Percentiles rank a stretch among this genome's conserved stretches.
Evolutionary conservation across 2,797 vertebrate genomes (phyloP).

Genomic region (Malacoctenus gilli): DNA sequence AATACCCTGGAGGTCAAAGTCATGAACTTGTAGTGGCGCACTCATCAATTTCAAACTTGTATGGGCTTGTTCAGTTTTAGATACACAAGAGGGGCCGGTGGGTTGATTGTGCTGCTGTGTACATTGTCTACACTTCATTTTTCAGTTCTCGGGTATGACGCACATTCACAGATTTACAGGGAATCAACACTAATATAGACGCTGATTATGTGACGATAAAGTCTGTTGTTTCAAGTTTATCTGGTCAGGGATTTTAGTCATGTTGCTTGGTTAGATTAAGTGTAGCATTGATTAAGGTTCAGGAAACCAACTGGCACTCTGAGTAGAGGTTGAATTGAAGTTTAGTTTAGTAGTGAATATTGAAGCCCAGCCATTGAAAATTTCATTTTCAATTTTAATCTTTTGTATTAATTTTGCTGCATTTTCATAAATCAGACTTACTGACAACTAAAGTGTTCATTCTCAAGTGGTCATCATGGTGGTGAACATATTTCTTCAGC

Average conservation of each 20-base stretch:
- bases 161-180: conserved; percentile 5
- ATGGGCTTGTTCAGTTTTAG: conserved; percentile 81
- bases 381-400: conserved; percentile 10
- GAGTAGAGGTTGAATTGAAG: conserved; percentile 22
- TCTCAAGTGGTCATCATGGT: too few relatives aligned
- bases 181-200: conserved; percentile 15
- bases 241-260: too few relatives aligned
- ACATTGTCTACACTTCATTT: conserved; percentile 45
- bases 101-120: conserved; percentile 71
- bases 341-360: conserved; percentile 10
- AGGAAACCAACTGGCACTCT: conserved; percentile 23
- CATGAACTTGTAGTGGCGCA: conserved; percentile 83
- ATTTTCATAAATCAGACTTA: too few relatives aligned
- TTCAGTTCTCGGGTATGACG: conserved; percentile 31
- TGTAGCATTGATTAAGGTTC: conserved; percentile 12
- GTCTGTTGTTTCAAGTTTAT: too few relatives aligned
- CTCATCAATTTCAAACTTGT: conserved; percentile 86
- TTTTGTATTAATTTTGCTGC: too few relatives aligned
- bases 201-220: background rate
- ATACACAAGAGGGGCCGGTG: conserved; percentile 66
- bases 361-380: conserved; percentile 13
- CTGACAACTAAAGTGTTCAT: too few relatives aligned
- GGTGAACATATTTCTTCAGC: too few relatives aligned
- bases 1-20: conserved; percentile 87
- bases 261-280: conserved; percentile 4